Evolutionary conservation across 1,140 invertebrate genomes (phyloP), one percentile per base, ranked within the genome.

Genomic region (Pomacea maculata): DNA sequence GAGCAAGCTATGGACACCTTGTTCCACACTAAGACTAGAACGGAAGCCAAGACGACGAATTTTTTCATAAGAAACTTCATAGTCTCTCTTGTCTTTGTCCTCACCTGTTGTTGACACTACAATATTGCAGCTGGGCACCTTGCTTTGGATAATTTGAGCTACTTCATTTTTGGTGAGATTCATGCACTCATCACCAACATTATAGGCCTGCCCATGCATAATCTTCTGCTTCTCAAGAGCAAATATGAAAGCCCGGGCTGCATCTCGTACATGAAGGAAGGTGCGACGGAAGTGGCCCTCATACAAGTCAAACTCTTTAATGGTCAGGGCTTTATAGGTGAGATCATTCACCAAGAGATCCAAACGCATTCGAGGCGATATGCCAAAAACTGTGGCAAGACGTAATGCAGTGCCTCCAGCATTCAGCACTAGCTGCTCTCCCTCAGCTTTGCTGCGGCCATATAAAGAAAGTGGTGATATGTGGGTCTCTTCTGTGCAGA

Each of bases 301-400:
- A 72, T 89, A 89, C 19, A 89, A 78, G 61, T 88, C 87, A 78
- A 89, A 88, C 68, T 86, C 75, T 78, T 87, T 88, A 21, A 86
- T 57, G 5, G 84, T 86, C 17, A 89, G 80, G 8, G 86, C 87
- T 82, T 87, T 89, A 82, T 87, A 85, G 52, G 87, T 88, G 15
- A 89, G 80, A 75, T 89, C 88, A 68, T 89, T 89, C 63, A 89
- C 87, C 5, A 89, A 83, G 17, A 89, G 80, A 79, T 89, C 88
- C 55, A 89, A 80, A 2, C 87, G 82, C 29, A 89, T 83, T 71
- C 88, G 80, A n/a, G 88, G 86, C 7, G 88, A 87, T 9, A 88
- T 81, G 14, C 87, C 88, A 80, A 89, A 89, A 29, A 88, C 86
- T n/a, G 88, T 89, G 29, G 88, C 88, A 15, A 89, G 77, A 21